A percentile compares a stretch with the other conserved stretches of the same genome.
Evolutionary conservation across 2,797 vertebrate genomes (phyloP).

Genomic region (Huso huso): DNA sequence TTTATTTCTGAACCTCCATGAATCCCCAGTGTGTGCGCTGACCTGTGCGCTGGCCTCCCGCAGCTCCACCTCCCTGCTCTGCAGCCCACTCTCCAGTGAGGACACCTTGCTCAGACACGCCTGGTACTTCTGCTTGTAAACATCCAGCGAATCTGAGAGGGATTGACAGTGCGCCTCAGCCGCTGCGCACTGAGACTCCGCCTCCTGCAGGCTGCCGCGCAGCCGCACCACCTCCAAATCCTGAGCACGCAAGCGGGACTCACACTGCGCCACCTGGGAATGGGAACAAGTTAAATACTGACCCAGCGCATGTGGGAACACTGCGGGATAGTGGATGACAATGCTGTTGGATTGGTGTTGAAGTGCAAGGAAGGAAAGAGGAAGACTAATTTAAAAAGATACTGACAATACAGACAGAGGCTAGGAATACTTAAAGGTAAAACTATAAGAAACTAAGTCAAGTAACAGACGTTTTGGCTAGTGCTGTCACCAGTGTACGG

Average conservation of each 20-base stretch:
- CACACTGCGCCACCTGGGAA: constrained; percentile 45
- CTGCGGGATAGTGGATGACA: no score
- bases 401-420: no score
- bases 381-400: not conserved
- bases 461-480: no score
- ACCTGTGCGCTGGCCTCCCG: constrained; percentile 49
- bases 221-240: constrained; percentile 35
- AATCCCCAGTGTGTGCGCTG: not conserved
- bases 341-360: no score
- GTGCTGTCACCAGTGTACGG: no score
- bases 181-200: constrained; percentile 38
- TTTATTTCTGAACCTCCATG: not conserved
- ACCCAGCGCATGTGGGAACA: not conserved
- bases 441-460: no score
- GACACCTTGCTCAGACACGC: constrained; percentile 44
- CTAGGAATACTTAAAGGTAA: no score
- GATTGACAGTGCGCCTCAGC: constrained; percentile 40
- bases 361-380: no score
- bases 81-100: constrained; percentile 46
- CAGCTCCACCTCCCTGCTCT: constrained; percentile 46
- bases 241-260: constrained; percentile 39
- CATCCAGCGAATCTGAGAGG: constrained; percentile 44
- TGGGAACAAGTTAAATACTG: not conserved
- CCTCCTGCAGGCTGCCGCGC: constrained; percentile 37
- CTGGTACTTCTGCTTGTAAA: constrained; percentile 56